Conservation (phyloP, 1,140 invertebrate genomes). For the Trissolcus basalis region DNA sequence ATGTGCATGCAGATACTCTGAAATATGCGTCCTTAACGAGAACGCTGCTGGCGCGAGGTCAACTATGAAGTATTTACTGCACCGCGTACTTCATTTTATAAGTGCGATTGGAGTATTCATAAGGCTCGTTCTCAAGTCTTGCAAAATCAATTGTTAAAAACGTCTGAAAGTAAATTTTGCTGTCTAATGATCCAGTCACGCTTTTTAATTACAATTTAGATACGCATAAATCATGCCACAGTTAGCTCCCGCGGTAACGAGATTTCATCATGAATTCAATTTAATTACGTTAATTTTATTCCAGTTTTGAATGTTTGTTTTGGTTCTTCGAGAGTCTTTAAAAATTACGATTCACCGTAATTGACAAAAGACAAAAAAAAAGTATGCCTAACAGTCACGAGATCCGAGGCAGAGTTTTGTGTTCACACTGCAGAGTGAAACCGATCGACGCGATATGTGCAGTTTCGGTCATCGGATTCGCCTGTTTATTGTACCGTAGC, state of each 20-base stretch:
- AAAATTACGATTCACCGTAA: too few relatives aligned
- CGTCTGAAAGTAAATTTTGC: slow-evolving; percentile 44
- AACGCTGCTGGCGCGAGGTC: slow-evolving; percentile 58
- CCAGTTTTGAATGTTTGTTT: too few relatives aligned
- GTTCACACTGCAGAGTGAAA: neutral
- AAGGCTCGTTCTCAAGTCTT: slow-evolving; percentile 12
- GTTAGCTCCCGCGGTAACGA: slow-evolving; percentile 11
- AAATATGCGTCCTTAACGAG: slow-evolving; percentile 62
- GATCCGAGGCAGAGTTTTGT: too few relatives aligned
- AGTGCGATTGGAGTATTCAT: slow-evolving; percentile 24
- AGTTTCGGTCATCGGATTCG: slow-evolving; percentile 46
- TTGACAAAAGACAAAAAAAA: too few relatives aligned
- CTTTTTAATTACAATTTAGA: slow-evolving; percentile 45
- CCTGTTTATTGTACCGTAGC: slow-evolving; percentile 44
- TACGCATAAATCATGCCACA: slow-evolving; percentile 38
- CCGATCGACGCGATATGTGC: neutral
- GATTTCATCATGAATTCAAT: too few relatives aligned
- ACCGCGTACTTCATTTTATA: slow-evolving; percentile 37
- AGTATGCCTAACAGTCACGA: too few relatives aligned
- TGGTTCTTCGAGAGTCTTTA: too few relatives aligned
- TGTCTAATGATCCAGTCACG: slow-evolving; percentile 48
- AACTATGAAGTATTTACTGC: slow-evolving; percentile 58
- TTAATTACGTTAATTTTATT: too few relatives aligned
- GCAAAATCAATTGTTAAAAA: slow-evolving; percentile 48
- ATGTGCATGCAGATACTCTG: slow-evolving; percentile 53